Evolutionary conservation across 1,140 invertebrate genomes (phyloP).

Genomic region (Conus ventricosus): DNA sequence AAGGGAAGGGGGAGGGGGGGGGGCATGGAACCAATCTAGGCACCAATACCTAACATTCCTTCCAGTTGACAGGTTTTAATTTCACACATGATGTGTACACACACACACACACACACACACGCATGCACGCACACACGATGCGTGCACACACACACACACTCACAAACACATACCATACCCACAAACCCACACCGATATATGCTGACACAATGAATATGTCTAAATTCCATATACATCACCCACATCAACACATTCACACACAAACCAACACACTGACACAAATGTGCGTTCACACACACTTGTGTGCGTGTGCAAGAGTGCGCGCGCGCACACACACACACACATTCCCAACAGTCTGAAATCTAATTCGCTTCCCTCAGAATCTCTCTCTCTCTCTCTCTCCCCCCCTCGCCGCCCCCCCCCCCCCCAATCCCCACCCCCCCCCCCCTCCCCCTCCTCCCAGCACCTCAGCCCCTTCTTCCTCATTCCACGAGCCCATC

Average conservation of each 20-base stretch:
- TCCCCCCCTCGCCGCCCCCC: too few species aligned
- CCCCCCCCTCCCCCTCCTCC: too few species aligned
- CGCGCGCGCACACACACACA: too few species aligned
- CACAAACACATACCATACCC: background rate
- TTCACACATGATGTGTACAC: background rate
- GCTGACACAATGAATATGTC: background rate
- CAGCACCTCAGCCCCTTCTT: too few species aligned
- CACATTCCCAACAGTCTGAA: too few species aligned
- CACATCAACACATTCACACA: background rate
- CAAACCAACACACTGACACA: background rate
- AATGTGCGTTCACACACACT: too few species aligned
- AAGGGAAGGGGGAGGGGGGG: background rate
- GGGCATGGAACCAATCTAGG: background rate
- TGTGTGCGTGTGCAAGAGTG: too few species aligned
- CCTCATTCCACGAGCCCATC: too few species aligned
- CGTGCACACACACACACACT: background rate
- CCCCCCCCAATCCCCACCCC: too few species aligned
- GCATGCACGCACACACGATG: background rate
- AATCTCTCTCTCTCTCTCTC: too few species aligned
- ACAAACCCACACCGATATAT: too few species aligned
- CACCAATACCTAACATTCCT: background rate
- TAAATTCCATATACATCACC: background rate
- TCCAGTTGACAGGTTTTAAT: background rate
- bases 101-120: slow-evolving; percentile 5
- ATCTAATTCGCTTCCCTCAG: too few species aligned